These are phyloP conservation scores for Anguilla pacifica DNA, from an alignment of 2,797 vertebrate genomes.

Conservation along the genomic window DNA sequence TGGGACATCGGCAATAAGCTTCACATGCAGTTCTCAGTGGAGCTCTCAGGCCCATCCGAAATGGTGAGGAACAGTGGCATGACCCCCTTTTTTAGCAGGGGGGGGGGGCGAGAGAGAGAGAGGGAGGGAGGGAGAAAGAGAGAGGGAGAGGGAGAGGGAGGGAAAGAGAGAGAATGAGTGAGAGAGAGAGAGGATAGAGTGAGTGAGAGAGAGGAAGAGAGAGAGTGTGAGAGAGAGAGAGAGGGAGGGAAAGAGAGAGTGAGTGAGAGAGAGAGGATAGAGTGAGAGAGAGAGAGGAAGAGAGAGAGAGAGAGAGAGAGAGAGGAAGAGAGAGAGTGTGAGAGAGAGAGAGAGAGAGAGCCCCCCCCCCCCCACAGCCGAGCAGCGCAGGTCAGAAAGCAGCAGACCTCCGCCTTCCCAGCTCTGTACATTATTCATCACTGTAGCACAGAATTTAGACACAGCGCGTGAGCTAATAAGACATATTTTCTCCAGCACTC, in stretches of 20 bases:
- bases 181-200: not conserved
- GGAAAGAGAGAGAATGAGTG: accelerated
- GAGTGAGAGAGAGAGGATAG: no score
- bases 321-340: conserved; percentile 20
- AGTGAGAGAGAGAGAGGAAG: not conserved
- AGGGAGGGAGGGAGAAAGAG: no score
- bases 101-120: no score
- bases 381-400: conserved; percentile 46
- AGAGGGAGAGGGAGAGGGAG: not conserved
- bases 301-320: no score
- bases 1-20: conserved; percentile 5
- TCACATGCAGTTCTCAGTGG: not conserved
- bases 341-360: not conserved
- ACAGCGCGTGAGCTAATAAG: conserved; percentile 71
- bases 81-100: conserved; percentile 51
- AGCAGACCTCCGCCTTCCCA: conserved; percentile 65
- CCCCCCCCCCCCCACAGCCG: not conserved
- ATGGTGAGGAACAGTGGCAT: conserved; percentile 56
- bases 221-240: conserved; percentile 4
- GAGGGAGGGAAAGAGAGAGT: conserved; percentile 6
- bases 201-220: no score
- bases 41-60: not conserved
- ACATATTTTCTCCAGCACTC: conserved; percentile 67
- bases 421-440: conserved; percentile 76
- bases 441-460: conserved; percentile 74